Percentiles rank a stretch among this genome's conserved stretches.
phyloP scores from a whole-genome alignment of 53 echinoderm and acorn worm species.

The Temnopleurus reevesii region DNA sequence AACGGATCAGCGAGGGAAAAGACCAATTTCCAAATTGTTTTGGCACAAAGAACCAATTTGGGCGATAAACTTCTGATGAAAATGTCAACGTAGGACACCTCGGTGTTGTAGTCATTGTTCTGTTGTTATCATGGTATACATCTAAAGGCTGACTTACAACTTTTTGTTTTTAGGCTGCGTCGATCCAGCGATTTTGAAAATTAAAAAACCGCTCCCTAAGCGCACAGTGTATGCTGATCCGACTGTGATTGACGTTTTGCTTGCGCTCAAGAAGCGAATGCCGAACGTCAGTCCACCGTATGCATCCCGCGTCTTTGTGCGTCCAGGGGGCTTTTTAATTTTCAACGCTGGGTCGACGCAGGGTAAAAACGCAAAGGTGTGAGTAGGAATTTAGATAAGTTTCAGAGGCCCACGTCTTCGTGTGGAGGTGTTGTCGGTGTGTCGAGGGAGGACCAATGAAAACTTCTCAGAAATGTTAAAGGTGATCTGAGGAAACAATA shows the following conservation, averaged over 20 bases:
- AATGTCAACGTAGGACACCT: slow-evolving; percentile 30
- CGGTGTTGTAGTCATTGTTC: not conserved
- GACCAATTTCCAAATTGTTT: slow-evolving; percentile 38
- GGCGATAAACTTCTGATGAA: slow-evolving; percentile 16
- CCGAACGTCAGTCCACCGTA: too few relatives aligned
- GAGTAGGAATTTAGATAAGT: not conserved
- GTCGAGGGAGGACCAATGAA: not conserved
- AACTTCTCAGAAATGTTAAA: not conserved
- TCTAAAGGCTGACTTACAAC: too few relatives aligned
- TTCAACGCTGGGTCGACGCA: too few relatives aligned
- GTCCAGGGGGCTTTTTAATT: too few relatives aligned
- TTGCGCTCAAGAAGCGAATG: too few relatives aligned
- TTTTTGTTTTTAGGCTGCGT: too few relatives aligned
- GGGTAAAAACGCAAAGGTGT: too few relatives aligned
- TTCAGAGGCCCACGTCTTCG: not conserved
- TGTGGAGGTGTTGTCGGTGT: not conserved
- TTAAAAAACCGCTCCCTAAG: too few relatives aligned
- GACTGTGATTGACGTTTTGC: too few relatives aligned
- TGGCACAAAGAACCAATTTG: slow-evolving; percentile 41
- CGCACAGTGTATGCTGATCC: too few relatives aligned
- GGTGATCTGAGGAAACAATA: not conserved
- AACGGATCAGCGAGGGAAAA: slow-evolving; percentile 13
- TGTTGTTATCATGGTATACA: not conserved
- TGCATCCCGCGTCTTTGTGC: too few relatives aligned
- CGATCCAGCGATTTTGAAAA: too few relatives aligned